A percentile compares a stretch with the other conserved stretches of the same genome.
Conservation (phyloP, 2,797 vertebrate species). For the Streptopelia turtur region DNA sequence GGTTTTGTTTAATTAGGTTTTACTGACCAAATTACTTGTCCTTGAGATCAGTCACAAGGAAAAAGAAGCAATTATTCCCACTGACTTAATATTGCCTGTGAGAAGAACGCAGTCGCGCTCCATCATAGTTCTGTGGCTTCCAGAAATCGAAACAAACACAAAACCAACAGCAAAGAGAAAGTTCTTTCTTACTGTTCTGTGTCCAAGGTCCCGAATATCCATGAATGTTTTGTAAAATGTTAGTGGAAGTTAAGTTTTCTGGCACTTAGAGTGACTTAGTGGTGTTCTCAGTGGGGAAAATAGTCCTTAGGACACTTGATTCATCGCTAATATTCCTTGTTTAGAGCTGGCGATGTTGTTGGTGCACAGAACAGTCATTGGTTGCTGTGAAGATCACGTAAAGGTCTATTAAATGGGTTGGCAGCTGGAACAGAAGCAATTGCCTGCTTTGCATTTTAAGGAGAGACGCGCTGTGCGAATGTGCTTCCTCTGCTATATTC, state of each 20-base stretch:
- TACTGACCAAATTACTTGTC: background rate
- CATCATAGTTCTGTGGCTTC: background rate
- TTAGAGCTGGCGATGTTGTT: background rate
- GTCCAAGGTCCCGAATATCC: background rate
- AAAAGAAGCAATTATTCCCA: background rate
- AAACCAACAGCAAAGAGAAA: too few relatives aligned
- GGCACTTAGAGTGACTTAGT: background rate
- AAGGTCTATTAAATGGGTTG: background rate
- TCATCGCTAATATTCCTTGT: background rate
- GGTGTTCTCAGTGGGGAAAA: background rate
- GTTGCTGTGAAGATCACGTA: background rate
- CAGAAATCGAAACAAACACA: background rate
- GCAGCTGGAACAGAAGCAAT: conserved; percentile 23
- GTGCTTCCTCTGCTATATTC: background rate
- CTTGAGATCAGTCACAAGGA: background rate
- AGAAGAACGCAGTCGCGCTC: background rate
- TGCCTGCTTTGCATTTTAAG: conserved; percentile 9
- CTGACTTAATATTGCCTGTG: background rate
- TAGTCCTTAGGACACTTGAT: background rate
- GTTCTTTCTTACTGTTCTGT: background rate
- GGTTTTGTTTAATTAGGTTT: background rate
- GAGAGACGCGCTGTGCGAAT: background rate
- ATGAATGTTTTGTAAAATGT: background rate
- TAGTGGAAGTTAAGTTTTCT: background rate
- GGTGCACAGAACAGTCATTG: background rate